Evolutionary conservation across 2,113 vertebrate genomes (phyloP), one percentile per base, ranked within the genome.

Genomic region (Zootoca vivipara): DNA sequence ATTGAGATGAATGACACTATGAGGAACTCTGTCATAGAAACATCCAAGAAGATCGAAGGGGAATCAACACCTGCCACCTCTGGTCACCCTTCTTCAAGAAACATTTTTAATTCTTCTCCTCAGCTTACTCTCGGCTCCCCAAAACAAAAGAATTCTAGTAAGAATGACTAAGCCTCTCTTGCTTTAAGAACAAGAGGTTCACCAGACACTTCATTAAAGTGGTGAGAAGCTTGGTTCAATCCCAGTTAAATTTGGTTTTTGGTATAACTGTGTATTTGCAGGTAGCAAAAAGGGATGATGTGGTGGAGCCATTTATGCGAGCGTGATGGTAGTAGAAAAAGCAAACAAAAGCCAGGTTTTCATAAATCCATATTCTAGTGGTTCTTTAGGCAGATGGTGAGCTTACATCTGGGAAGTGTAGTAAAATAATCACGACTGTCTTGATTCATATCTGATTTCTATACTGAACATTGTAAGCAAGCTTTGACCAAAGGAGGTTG

Each of bases 1-100:
- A 97, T 98, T 28, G 98, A 99, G 93, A 99, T 98, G 98, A 97
- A 97, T 2, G 97, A 94, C 12, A 90, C 85, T 0, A n/a, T 94
- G 38, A 91, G 93, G 52, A 96, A 78, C 87, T 97, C 97, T 22
- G 95, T 95, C 38, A 78, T 35, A 5, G 95, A 96, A 86, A 92
- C 91, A 1, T 91, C 90, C 83, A 40, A 20, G 40, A 85, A 89
- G 87, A 78, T 85, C 85, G 0, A 89, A 46, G 82, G 78, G 56
- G 89, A 78, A 10, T 89, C 90, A 26, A 78, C 90, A 1, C 70
- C 73, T 7, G 28, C 89, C 72, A 58, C 3, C 67, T 70, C 87
- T 9, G 88, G 78, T 30, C 93, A 91, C 0, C 86, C 62, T 42
- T 90, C 15, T 3, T 70, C 89, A 79, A 40, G 83, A 0, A 0